These are phyloP conservation scores for Genyomyrus donnyi DNA, from an alignment of 2,113 vertebrate species.

Conservation along the genomic window DNA sequence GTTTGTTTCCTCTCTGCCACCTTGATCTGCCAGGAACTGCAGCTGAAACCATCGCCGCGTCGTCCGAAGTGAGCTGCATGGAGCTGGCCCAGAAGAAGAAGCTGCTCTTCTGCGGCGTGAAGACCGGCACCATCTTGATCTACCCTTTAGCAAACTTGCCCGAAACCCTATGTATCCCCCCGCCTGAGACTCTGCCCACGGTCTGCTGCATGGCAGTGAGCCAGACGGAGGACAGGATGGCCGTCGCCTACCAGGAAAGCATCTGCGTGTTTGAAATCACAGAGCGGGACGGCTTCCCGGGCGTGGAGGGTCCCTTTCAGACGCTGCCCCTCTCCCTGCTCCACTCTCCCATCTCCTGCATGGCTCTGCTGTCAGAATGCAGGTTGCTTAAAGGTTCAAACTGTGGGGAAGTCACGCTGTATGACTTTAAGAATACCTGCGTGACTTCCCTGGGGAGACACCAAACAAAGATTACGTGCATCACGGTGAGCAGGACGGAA, in stretches of 20 bases:
- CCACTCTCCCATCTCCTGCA: slow-evolving; percentile 41
- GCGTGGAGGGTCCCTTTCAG: slow-evolving; percentile 48
- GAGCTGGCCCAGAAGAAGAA: slow-evolving; percentile 56
- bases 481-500: slow-evolving; percentile 59
- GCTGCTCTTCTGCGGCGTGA: slow-evolving; percentile 61
- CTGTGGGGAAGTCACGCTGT: slow-evolving; percentile 47
- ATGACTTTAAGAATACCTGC: slow-evolving; percentile 34
- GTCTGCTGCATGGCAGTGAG: slow-evolving; percentile 46
- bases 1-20: background rate
- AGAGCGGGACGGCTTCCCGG: slow-evolving; percentile 51
- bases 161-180: slow-evolving; percentile 64
- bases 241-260: slow-evolving; percentile 43
- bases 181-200: slow-evolving; percentile 53
- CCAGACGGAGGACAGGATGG: slow-evolving; percentile 56
- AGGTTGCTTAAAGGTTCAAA: slow-evolving; percentile 55
- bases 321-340: slow-evolving; percentile 51
- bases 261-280: slow-evolving; percentile 58
- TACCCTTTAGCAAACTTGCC: slow-evolving; percentile 59
- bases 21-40: slow-evolving; percentile 46
- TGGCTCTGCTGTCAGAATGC: slow-evolving; percentile 49
- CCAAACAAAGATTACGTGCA: slow-evolving; percentile 52
- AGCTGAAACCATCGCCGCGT: slow-evolving; percentile 43
- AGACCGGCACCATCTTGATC: slow-evolving; percentile 62
- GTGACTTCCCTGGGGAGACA: slow-evolving; percentile 57
- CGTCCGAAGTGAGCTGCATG: slow-evolving; percentile 58